Conservation (phyloP, 2,797 vertebrate genomes). For the Sebastes minor region DNA sequence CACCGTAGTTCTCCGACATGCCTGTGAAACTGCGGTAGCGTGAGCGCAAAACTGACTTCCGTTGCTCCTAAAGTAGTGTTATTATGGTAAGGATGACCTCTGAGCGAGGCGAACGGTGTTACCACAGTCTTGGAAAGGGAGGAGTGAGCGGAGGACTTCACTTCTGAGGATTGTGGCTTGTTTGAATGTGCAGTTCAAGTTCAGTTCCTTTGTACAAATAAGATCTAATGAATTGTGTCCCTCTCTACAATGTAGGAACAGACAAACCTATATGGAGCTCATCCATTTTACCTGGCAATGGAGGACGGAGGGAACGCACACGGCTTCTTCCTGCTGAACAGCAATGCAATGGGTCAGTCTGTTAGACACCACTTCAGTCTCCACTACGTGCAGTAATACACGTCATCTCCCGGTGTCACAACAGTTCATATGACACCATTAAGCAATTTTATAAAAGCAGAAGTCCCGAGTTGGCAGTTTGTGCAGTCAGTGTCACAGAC, state of each 20-base stretch:
- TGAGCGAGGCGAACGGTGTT: too few relatives aligned
- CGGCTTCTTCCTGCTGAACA: constrained; percentile 92
- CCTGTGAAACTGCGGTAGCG: too few relatives aligned
- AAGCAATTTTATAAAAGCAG: constrained; percentile 20
- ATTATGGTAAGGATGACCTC: too few relatives aligned
- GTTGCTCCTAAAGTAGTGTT: too few relatives aligned
- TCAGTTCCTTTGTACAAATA: too few relatives aligned
- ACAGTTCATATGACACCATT: background rate
- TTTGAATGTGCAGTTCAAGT: background rate
- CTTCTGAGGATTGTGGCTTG: background rate
- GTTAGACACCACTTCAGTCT: background rate
- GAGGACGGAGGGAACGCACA: constrained; percentile 85
- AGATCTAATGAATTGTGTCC: background rate
- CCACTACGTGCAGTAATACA: background rate
- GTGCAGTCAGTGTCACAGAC: background rate
- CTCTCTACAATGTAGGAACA: constrained; percentile 75
- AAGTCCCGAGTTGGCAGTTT: constrained; percentile 1
- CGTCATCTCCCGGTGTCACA: background rate
- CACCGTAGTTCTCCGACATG: too few relatives aligned
- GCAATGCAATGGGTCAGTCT: constrained; percentile 90
- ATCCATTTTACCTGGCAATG: constrained; percentile 90
- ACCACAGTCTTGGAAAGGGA: too few relatives aligned
- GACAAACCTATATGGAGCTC: constrained; percentile 88
- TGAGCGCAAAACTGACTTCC: too few relatives aligned
- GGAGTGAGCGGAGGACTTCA: too few relatives aligned